Evolutionary conservation across 1,140 invertebrate species (phyloP), one percentile per base, ranked within the genome.

Genomic region (Drosophila mayri): DNA sequence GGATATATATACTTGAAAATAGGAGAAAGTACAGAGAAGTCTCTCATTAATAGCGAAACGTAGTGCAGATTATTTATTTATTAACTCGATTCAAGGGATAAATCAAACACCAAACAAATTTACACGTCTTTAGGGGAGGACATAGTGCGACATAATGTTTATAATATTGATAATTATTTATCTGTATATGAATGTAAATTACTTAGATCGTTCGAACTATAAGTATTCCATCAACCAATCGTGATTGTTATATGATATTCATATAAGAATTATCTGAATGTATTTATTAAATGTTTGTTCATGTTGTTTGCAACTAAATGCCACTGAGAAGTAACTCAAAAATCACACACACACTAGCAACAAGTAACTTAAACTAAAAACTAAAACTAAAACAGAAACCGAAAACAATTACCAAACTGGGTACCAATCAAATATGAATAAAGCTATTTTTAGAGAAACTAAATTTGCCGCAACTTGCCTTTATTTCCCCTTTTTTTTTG

Each of bases 231-330:
- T 58, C 60, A 71, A 61, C 28, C 62, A 79, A 59, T 66, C 75
- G 74, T 88, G 84, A 84, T 88, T 88, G 85, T 90, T 90, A 90
- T 90, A 90, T 90, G 85, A 90, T 90, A 90, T 90, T 90, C 85
- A 90, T 90, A 90, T 90, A 85, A 75, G 72, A 81, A 76, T 66
- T 79, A 65, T 79, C 49, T 74, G 49, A 61, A 66, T 73, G 75
- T 73, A 79, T 85, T 81, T 76, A 79, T 65, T 90, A 79, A 90
- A 81, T 85, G 86, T 90, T 90, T 90, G 78, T 85, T 90, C 85
- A 90, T 85, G 81, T 90, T 88, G 79, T 78, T 88, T 72, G 66
- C 79, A 87, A 82, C 77, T 70, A 77, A 85, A 78, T 62, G 78
- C 71, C 81, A 86, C 70, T 76, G 62, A 76, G 67, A 76, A 76